Conservation (phyloP, 1,140 invertebrate species). For the Pseudobourletiella spinata region DNA sequence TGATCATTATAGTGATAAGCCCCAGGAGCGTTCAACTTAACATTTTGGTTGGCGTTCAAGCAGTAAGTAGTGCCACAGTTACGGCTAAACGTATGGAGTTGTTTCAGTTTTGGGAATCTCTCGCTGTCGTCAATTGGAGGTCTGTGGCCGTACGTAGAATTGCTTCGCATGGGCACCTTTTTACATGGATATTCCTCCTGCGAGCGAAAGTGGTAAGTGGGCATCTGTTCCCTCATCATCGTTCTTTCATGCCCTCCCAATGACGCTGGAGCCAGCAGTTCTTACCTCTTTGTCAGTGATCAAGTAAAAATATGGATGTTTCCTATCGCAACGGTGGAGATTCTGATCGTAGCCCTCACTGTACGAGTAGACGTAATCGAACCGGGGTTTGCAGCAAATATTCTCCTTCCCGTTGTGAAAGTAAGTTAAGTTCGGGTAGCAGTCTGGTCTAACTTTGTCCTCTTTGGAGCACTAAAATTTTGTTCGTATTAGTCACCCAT, state of each 20-base stretch:
- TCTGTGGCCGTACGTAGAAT: constrained; percentile 31
- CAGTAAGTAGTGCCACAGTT: constrained; percentile 19
- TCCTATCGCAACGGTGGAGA: constrained; percentile 25
- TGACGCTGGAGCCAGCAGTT: not conserved
- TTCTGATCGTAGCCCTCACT: constrained; percentile 32
- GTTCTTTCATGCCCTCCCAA: no score
- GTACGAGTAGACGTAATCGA: constrained; percentile 31
- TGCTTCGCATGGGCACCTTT: constrained; percentile 24
- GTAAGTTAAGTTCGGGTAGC: constrained; percentile 21
- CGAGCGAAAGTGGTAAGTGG: not conserved
- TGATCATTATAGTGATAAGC: constrained; percentile 20
- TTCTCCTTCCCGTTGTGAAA: constrained; percentile 34
- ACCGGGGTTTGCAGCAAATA: constrained; percentile 29
- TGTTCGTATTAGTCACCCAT: not conserved
- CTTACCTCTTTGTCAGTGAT: constrained; percentile 29
- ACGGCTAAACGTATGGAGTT: constrained; percentile 15
- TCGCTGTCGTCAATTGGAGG: constrained; percentile 22
- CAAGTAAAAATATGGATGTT: constrained; percentile 31
- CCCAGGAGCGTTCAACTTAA: constrained; percentile 22
- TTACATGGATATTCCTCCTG: constrained; percentile 35
- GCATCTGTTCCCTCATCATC: no score
- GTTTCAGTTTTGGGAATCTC: constrained; percentile 5
- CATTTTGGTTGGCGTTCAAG: constrained; percentile 27
- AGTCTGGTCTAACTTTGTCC: not conserved
- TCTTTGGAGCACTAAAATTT: constrained; percentile 2